Base-by-base conservation (phyloP, 2,113 vertebrate genomes). In the Echinops telfairi region DNA sequence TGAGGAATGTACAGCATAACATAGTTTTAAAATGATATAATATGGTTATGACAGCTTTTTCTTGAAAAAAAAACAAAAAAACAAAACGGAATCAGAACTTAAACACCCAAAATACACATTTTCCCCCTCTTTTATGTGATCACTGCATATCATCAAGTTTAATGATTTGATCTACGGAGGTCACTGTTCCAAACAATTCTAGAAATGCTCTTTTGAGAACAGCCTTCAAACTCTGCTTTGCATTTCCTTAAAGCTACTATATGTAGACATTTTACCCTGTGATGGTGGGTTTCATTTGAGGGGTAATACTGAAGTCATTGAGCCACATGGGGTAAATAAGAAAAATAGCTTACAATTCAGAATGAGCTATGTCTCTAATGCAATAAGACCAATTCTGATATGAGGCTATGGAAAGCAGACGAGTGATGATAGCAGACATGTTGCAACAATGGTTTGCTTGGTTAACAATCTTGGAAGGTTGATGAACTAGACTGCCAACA, bases 201-300 rank as follows among this genome's bases (percentile, higher is more conserved):
- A 80, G 66, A 83, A 82, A 92, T 75, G 6, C 29, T 90, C 14
- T 73, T 84, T 87, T 84, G 33, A 84, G 57, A 88, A 79, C 29
- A 82, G 12, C 27, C 53, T 88, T 81, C 25, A 71, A 68, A 90
- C 36, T 70, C 33, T 82, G 38, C 40, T 85, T 83, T 73, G 29
- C 29, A 20, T 70, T 95, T 82, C 33, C 8, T 14, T 66, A 83
- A 60, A 66, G 68, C 40, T 60, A 62, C 6, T 27, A 3, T 73
- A 70, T 38, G 12, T 53, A 23, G 68, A 60, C 80, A 89, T 15
- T 66, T 71, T 17, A 62, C 16, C 23, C 10, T 57, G 83, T 86
- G 38, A 86, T 43, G 2, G 25, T 90, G 27, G 31, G 43, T 68
- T 83, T 89, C 85, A 62, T 80, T 88, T 91, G 9, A 19, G 6